Evolutionary conservation across 2,113 vertebrate species (phyloP).

Genomic region (Peromyscus polionotus): DNA sequence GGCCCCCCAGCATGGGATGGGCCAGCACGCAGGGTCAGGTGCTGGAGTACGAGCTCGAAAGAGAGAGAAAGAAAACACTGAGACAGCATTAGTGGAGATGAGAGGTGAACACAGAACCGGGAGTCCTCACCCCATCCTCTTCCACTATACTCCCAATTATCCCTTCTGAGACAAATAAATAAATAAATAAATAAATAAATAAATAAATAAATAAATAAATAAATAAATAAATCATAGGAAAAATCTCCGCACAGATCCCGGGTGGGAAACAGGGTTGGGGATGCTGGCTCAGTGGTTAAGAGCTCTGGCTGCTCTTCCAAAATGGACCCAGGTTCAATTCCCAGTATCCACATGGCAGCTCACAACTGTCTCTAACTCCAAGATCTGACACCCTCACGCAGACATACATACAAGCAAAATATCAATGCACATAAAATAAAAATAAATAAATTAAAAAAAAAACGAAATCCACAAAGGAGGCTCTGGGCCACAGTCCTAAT

Average conservation of each 20-base stretch:
- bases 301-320: too few relatives aligned
- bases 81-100: constrained; percentile 86
- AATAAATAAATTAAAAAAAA: not conserved
- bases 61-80: constrained; percentile 87
- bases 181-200: constrained; percentile 84
- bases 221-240: constrained; percentile 85
- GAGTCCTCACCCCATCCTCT: constrained; percentile 53
- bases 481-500: not conserved
- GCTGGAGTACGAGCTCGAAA: constrained; percentile 79
- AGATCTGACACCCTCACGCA: too few relatives aligned
- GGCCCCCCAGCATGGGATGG: constrained; percentile 67
- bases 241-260: constrained; percentile 82
- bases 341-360: too few relatives aligned
- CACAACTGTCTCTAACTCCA: too few relatives aligned
- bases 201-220: constrained; percentile 82
- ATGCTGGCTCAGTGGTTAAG: not conserved
- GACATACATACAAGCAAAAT: too few relatives aligned
- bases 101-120: constrained; percentile 57
- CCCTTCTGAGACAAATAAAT: constrained; percentile 76
- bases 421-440: too few relatives aligned
- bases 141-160: constrained; percentile 25
- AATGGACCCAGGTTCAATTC: too few relatives aligned
- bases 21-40: constrained; percentile 62
- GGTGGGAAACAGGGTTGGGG: constrained; percentile 57
- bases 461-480: constrained; percentile 53